A percentile compares a stretch with the other conserved stretches of the same genome.
Conservation (phyloP, 2,113 vertebrate species). For the Plectropomus leopardus region DNA sequence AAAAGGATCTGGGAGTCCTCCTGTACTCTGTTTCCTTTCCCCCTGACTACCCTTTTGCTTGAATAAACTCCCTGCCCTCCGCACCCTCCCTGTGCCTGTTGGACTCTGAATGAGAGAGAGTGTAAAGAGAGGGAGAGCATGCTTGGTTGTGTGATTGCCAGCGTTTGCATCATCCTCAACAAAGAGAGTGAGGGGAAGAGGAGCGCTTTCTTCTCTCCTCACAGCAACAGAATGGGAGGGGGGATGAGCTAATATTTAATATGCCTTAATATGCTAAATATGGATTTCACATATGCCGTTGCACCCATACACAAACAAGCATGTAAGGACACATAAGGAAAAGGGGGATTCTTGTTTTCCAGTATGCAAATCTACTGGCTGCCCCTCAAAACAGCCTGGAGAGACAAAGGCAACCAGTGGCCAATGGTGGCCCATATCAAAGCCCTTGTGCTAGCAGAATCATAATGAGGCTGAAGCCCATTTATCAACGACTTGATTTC, state of each 20-base stretch:
- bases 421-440: slow-evolving; percentile 66
- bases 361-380: slow-evolving; percentile 66
- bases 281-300: slow-evolving; percentile 16
- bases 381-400: slow-evolving; percentile 26
- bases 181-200: slow-evolving; percentile 59
- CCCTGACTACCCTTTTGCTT: slow-evolving; percentile 30
- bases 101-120: slow-evolving; percentile 44
- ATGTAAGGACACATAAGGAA: background rate
- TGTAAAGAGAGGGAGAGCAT: slow-evolving; percentile 42
- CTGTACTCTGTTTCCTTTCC: background rate
- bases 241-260: slow-evolving; percentile 56
- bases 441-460: slow-evolving; percentile 66
- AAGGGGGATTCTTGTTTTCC: slow-evolving; percentile 46
- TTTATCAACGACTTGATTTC: slow-evolving; percentile 76
- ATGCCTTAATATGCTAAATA: slow-evolving; percentile 43
- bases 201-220: slow-evolving; percentile 45
- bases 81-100: slow-evolving; percentile 29
- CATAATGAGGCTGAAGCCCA: slow-evolving; percentile 66
- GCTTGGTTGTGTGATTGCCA: slow-evolving; percentile 78
- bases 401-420: slow-evolving; percentile 80
- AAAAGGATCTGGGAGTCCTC: slow-evolving; percentile 41
- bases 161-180: slow-evolving; percentile 87
- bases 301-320: background rate
- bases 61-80: slow-evolving; percentile 64
- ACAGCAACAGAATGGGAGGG: slow-evolving; percentile 51